A percentile compares a stretch with the other conserved stretches of the same genome.
These are phyloP conservation scores for Orthosia cruda DNA, from an alignment of 2,888 invertebrate species.

Conservation along the genomic window DNA sequence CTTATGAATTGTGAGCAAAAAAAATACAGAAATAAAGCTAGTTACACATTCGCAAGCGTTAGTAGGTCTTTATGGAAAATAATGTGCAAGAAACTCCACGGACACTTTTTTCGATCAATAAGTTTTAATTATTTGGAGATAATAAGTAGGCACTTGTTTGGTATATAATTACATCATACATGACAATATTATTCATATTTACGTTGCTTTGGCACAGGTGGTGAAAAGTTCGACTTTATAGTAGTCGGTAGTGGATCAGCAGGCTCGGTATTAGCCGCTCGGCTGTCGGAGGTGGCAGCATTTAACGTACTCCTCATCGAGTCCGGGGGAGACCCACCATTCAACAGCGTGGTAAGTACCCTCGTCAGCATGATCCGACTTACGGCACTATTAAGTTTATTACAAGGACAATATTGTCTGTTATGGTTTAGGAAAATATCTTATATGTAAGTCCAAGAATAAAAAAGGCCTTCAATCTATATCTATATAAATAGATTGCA, in stretches of 20 bases:
- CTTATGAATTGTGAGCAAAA: too few relatives aligned
- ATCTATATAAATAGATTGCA: too few relatives aligned
- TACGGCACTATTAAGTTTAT: not conserved
- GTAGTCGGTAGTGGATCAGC: constrained; percentile 81
- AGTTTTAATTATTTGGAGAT: too few relatives aligned
- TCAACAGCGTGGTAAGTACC: constrained; percentile 77
- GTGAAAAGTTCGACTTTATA: constrained; percentile 78
- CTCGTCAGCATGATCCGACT: not conserved
- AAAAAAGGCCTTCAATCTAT: too few relatives aligned
- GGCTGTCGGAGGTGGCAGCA: constrained; percentile 74
- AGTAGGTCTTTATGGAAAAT: too few relatives aligned
- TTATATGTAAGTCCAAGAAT: not conserved
- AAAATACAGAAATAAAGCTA: too few relatives aligned
- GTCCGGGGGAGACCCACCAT: constrained; percentile 79
- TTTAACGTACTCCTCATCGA: constrained; percentile 78
- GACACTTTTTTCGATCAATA: too few relatives aligned
- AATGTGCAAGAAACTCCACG: too few relatives aligned
- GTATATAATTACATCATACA: not conserved
- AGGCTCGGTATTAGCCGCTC: constrained; percentile 77
- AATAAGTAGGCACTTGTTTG: not conserved
- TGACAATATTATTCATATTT: not conserved
- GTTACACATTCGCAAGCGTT: too few relatives aligned
- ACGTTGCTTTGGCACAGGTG: constrained; percentile 68
- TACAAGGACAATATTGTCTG: not conserved
- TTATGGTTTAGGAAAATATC: not conserved